Base-by-base conservation (phyloP, 2,797 vertebrate genomes). In the Cossypha heuglini region DNA sequence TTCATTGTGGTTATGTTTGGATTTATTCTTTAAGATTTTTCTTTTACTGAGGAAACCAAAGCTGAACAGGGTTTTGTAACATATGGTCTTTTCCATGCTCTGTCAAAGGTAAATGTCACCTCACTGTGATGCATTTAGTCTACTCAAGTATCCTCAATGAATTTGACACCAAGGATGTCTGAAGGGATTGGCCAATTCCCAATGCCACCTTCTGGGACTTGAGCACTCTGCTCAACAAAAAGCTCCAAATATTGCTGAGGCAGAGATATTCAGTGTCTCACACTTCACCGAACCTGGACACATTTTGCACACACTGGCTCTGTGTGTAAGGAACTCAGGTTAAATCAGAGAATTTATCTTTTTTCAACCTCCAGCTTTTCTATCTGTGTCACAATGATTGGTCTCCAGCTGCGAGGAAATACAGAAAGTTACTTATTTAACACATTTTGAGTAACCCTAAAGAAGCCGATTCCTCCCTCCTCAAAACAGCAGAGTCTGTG, bases 371-470 rank as follows among this genome's bases (percentile, higher is more conserved):
- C 35, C 62, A 62, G 55, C 31, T 92, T 86, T 95, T 92, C 79
- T 72, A 80, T 54, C 37, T 57, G 58, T 66, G 33, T 76, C 4
- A 9, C 63, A 84, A 29, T 62, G 55, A 73, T 5, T 94, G 55
- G 43, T 66, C 33, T 77, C 59, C 63, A 93, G 74, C 79, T 94
- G 73, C 28, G 69, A 88, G 57, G n/a, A 94, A 93, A 92, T 48
- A 57, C 43, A 84, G 80, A 84, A 86, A 94, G 13, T 20, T 91
- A 64, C 72, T 74, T 88, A 52, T 84, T 96, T 48, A 94, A 21
- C 52, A 81, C 55, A 10, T 86, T 96, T 86, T 86, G 58, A 58
- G 19, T 78, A 88, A 90, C 73, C 40, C 76, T 55, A 28, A 88
- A 73, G 55, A 91, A 89, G 21, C 24, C 18, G 45, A 8, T 93